Conservation (phyloP, 1,140 invertebrate genomes). For the Pseudachorutes palmiensis region DNA sequence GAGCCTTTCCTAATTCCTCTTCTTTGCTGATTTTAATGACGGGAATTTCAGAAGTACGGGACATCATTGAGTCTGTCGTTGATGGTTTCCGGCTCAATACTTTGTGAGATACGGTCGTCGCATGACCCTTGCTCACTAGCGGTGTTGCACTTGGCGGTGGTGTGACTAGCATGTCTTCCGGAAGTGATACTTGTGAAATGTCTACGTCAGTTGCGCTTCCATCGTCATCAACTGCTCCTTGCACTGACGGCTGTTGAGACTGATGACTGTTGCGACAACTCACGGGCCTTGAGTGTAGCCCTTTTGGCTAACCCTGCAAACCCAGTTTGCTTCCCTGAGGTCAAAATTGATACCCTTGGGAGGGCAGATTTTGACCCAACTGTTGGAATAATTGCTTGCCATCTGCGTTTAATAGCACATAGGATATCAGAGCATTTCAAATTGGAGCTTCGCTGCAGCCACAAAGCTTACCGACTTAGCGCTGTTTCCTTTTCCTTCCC, state of each 20-base stretch:
- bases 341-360: conserved; percentile 37
- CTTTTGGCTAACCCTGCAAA: conserved; percentile 28
- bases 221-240: conserved; percentile 23
- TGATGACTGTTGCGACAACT: neutral
- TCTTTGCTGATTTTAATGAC: conserved; percentile 40
- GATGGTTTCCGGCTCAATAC: conserved; percentile 28
- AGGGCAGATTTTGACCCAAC: conserved; percentile 18
- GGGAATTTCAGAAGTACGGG: conserved; percentile 38
- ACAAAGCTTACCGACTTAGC: conserved; percentile 43
- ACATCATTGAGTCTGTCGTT: conserved; percentile 32
- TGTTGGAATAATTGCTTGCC: conserved; percentile 59
- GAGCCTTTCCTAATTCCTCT: conserved; percentile 9
- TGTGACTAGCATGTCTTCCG: conserved; percentile 25
- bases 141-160: no score
- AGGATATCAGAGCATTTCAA: no score
- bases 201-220: conserved; percentile 37
- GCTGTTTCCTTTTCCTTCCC: conserved; percentile 53
- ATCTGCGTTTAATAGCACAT: no score
- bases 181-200: conserved; percentile 32
- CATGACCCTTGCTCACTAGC: neutral
- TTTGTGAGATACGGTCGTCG: neutral
- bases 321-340: conserved; percentile 42
- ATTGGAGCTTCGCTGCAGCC: no score
- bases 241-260: neutral
- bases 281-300: conserved; percentile 16